These are phyloP conservation scores for Styela clava DNA, from an alignment of 23 tunicate species.

Conservation along the genomic window DNA sequence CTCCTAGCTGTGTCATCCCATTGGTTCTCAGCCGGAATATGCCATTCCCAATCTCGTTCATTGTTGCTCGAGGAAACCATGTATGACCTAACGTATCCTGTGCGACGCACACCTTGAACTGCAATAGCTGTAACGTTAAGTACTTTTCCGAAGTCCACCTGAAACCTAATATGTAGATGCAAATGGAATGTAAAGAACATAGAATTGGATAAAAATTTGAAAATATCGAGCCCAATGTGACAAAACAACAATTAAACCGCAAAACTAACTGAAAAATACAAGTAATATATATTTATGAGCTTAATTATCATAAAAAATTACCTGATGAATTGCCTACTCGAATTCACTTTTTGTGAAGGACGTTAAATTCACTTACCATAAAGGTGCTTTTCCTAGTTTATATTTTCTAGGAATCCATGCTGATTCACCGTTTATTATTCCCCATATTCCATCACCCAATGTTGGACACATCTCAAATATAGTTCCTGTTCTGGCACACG, in stretches of 20 bases:
- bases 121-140: constrained; percentile 52
- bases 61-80: constrained; percentile 71
- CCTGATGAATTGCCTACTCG: too few species aligned
- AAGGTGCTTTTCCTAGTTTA: constrained; percentile 18
- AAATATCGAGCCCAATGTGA: neutral
- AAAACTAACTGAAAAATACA: too few species aligned
- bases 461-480: constrained; percentile 45
- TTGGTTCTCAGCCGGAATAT: constrained; percentile 38
- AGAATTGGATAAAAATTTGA: neutral
- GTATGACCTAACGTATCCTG: constrained; percentile 71
- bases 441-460: constrained; percentile 44
- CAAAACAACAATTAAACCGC: too few species aligned
- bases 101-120: constrained; percentile 60
- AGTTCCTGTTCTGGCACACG: constrained; percentile 42
- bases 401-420: constrained; percentile 83
- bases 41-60: constrained; percentile 64
- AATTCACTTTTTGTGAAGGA: too few species aligned
- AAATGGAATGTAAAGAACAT: neutral
- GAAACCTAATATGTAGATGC: constrained; percentile 37
- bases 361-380: constrained; percentile 63
- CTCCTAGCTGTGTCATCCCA: constrained; percentile 20
- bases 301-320: too few species aligned
- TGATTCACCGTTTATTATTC: constrained; percentile 30
- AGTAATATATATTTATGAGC: too few species aligned
- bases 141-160: constrained; percentile 40